Conservation (phyloP, 2,113 vertebrate species). For the Ciconia maguari region DNA sequence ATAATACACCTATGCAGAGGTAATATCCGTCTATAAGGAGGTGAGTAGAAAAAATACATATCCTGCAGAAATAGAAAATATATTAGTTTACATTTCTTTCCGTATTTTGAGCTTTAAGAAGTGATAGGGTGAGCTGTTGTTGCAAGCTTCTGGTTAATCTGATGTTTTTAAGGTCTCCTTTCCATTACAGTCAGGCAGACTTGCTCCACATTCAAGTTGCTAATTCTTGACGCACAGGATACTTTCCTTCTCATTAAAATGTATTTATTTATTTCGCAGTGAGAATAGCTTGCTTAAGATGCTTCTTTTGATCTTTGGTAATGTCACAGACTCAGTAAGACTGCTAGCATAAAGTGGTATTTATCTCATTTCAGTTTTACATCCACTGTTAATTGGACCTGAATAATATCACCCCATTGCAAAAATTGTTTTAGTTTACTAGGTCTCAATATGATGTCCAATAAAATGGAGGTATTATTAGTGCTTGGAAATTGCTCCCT, state of each 20-base stretch:
- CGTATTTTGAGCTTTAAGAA: constrained; percentile 16
- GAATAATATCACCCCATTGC: background rate
- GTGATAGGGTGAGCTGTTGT: background rate
- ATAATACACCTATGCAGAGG: constrained; percentile 18
- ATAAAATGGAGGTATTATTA: background rate
- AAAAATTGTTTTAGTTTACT: background rate
- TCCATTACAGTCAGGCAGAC: background rate
- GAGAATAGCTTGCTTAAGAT: background rate
- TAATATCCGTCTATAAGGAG: background rate
- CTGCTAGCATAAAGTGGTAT: background rate
- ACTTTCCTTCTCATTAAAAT: constrained; percentile 55
- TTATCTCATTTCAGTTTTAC: constrained; percentile 32
- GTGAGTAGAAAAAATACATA: background rate
- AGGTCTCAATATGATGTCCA: background rate
- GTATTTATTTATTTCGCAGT: constrained; percentile 52
- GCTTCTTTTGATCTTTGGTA: constrained; percentile 45
- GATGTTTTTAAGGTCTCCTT: constrained; percentile 9
- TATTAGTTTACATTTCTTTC: constrained; percentile 30
- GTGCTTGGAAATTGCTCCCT: background rate
- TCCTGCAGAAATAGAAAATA: constrained; percentile 26
- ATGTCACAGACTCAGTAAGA: background rate
- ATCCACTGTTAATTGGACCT: constrained; percentile 10
- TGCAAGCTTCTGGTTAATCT: constrained; percentile 12
- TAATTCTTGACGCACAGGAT: background rate
- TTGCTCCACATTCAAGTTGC: background rate